Conservation (phyloP, 1,140 invertebrate species). For the Calliopsis andreniformis region DNA sequence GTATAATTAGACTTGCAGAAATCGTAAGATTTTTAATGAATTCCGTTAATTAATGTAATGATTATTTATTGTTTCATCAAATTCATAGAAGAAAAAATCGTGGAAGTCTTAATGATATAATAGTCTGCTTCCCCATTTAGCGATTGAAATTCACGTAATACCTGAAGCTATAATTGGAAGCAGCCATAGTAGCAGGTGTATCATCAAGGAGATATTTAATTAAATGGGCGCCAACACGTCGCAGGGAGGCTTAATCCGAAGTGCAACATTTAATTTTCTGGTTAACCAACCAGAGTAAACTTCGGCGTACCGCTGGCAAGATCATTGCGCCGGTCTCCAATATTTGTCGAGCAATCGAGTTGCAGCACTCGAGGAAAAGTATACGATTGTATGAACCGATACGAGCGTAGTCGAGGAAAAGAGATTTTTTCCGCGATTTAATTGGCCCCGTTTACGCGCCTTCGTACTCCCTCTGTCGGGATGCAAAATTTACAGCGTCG, state of each 20-base stretch:
- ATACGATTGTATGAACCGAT: not conserved
- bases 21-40: no score
- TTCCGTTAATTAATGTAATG: no score
- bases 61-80: no score
- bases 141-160: no score
- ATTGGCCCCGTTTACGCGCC: not conserved
- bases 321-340: conserved; percentile 34
- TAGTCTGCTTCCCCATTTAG: no score
- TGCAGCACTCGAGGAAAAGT: not conserved
- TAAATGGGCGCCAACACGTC: conserved; percentile 26
- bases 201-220: conserved; percentile 47
- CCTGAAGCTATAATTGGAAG: no score
- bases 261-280: conserved; percentile 52
- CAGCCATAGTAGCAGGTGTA: no score
- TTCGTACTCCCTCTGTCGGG: not conserved
- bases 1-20: no score
- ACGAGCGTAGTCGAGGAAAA: not conserved
- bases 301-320: conserved; percentile 17
- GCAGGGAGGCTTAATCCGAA: conserved; percentile 23
- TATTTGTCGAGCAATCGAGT: conserved; percentile 57
- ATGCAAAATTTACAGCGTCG: not conserved
- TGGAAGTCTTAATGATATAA: no score
- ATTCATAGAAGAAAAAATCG: no score
- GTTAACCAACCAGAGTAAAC: conserved; percentile 48
- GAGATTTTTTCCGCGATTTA: not conserved